Percentiles rank a stretch among this genome's conserved stretches.
Evolutionary conservation across 2,113 vertebrate genomes (phyloP).

Genomic region (Heteronetta atricapilla): DNA sequence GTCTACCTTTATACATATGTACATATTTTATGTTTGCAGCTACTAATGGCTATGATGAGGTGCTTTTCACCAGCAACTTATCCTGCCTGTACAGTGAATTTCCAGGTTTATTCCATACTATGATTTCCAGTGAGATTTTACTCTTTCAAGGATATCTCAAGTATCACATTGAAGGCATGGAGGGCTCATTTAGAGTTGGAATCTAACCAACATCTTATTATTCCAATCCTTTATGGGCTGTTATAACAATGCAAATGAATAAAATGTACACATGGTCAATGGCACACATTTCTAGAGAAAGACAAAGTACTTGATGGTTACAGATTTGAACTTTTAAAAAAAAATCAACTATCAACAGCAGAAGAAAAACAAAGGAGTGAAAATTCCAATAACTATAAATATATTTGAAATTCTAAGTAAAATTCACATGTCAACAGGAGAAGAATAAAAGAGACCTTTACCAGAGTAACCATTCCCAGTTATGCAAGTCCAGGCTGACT

Average conservation of each 20-base stretch:
- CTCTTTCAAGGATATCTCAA: not conserved
- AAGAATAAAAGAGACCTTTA: not conserved
- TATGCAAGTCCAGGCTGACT: not conserved
- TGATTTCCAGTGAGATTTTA: not conserved
- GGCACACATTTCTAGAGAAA: not conserved
- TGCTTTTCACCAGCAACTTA: not conserved
- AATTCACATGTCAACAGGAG: not conserved
- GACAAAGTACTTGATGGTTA: not conserved
- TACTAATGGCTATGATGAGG: not conserved
- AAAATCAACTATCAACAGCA: not conserved
- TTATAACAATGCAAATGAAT: not conserved
- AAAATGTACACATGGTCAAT: not conserved
- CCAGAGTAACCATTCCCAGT: not conserved
- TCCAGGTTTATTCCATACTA: not conserved
- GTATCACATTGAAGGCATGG: not conserved
- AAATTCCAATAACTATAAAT: not conserved
- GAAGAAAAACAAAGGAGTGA: not conserved
- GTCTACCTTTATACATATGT: not conserved
- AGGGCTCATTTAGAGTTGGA: not conserved
- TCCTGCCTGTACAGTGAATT: not conserved
- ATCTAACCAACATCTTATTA: not conserved
- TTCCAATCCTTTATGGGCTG: not conserved
- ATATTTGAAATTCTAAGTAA: not conserved
- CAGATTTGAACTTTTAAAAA: not conserved
- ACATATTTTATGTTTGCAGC: fast-evolving